Percentiles rank a stretch among this genome's conserved stretches.
These are phyloP conservation scores for Eumerus sabulonum DNA, from an alignment of 2,888 invertebrate species.

Conservation along the genomic window DNA sequence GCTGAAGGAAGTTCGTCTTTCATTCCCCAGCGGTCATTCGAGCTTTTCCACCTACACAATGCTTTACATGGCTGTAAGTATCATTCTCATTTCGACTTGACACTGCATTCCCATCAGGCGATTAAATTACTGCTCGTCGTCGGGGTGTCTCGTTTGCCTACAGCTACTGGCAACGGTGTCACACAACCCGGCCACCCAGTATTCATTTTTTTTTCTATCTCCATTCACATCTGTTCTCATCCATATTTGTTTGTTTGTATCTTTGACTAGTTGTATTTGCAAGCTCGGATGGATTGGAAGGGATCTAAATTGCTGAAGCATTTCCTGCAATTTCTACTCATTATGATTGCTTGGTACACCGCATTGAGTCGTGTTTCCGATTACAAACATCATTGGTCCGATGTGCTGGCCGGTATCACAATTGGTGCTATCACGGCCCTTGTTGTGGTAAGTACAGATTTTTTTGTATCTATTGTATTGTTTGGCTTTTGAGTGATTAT, in stretches of 20 bases:
- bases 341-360: constrained; percentile 91
- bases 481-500: not conserved
- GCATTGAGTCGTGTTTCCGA: constrained; percentile 95
- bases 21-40: constrained; percentile 95
- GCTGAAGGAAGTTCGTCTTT: constrained; percentile 88
- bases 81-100: constrained; percentile 2
- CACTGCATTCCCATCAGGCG: not conserved
- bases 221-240: not conserved
- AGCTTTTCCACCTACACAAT: constrained; percentile 93
- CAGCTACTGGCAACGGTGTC: not conserved
- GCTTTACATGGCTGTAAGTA: constrained; percentile 91
- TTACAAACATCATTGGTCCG: constrained; percentile 99
- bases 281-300: constrained; percentile 89
- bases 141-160: not conserved
- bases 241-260: constrained; percentile 14
- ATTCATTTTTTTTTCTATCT: constrained; percentile 12
- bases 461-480: constrained; percentile 2
- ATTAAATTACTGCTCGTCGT: not conserved
- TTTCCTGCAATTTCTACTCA: constrained; percentile 89
- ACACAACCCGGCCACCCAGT: constrained; percentile 13
- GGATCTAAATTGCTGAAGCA: constrained; percentile 90
- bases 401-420: constrained; percentile 90
- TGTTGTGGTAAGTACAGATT: constrained; percentile 83
- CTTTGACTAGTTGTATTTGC: constrained; percentile 88
- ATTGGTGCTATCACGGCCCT: constrained; percentile 86